These are phyloP conservation scores for Leptopilina clavipes DNA, from an alignment of 1,140 invertebrate genomes.

Conservation along the genomic window DNA sequence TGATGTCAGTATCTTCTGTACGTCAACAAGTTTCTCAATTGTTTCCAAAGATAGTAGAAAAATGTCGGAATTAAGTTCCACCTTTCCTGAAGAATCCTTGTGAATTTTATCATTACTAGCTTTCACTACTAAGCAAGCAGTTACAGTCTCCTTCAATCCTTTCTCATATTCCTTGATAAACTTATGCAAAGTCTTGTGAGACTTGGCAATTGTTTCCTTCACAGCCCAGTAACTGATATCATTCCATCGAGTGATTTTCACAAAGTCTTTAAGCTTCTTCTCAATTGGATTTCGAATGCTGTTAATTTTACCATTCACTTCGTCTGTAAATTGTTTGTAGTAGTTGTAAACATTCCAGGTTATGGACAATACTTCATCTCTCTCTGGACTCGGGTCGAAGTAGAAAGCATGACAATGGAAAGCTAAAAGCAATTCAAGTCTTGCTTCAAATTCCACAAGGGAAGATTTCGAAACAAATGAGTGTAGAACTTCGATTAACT, in stretches of 20 bases:
- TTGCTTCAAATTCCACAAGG: constrained; percentile 87
- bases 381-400: constrained; percentile 70
- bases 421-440: constrained; percentile 85
- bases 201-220: constrained; percentile 89
- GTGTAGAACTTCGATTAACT: constrained; percentile 78
- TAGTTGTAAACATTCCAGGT: constrained; percentile 92
- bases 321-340: constrained; percentile 85
- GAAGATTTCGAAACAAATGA: constrained; percentile 90
- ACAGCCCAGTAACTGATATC: constrained; percentile 97
- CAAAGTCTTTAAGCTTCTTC: constrained; percentile 93
- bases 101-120: constrained; percentile 45
- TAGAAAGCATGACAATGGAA: constrained; percentile 85
- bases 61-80: constrained; percentile 50
- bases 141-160: constrained; percentile 68
- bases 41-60: constrained; percentile 50
- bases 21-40: neutral
- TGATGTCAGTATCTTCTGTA: neutral
- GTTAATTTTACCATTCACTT: constrained; percentile 80
- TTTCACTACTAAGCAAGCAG: constrained; percentile 59
- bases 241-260: constrained; percentile 97
- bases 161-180: constrained; percentile 87
- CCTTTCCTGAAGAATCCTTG: constrained; percentile 6
- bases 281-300: constrained; percentile 86
- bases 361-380: constrained; percentile 79
- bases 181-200: constrained; percentile 90